A percentile compares a stretch with the other conserved stretches of the same genome.
phyloP scores from a whole-genome alignment of 1,140 invertebrate genomes.

The Pinna nobilis region DNA sequence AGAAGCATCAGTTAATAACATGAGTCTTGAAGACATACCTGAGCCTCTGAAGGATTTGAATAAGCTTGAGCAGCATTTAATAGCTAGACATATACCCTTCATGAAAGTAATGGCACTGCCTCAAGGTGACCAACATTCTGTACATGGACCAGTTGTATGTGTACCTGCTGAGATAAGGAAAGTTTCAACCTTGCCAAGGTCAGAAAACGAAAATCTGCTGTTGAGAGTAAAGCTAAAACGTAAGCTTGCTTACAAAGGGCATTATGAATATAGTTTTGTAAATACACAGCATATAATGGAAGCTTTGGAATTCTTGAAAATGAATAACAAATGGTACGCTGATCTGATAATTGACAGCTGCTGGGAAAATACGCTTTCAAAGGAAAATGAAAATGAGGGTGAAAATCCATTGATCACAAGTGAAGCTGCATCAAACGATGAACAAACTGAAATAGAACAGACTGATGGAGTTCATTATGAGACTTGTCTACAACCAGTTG shows the following conservation, averaged over 20 bases:
- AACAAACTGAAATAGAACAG: not conserved
- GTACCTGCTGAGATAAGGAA: constrained; percentile 11
- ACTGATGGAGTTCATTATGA: not conserved
- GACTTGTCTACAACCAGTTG: constrained; percentile 25
- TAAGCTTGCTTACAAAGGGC: constrained; percentile 21
- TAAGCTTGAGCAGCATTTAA: constrained; percentile 21
- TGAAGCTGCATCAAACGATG: not conserved
- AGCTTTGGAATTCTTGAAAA: not conserved
- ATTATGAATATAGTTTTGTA: constrained; percentile 28
- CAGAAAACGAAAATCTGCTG: constrained; percentile 5
- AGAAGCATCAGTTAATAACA: constrained; percentile 1
- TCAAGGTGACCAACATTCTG: constrained; percentile 9
- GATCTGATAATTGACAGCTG: not conserved
- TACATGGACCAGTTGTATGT: constrained; percentile 27
- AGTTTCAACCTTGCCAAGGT: constrained; percentile 1
- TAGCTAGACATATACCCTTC: constrained; percentile 6
- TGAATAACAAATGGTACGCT: constrained; percentile 1
- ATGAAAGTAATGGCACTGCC: constrained; percentile 24
- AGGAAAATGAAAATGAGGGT: not conserved
- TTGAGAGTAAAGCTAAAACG: constrained; percentile 16
- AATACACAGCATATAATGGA: constrained; percentile 2
- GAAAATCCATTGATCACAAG: not conserved
- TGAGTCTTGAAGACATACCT: constrained; percentile 20
- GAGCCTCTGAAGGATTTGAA: constrained; percentile 15
- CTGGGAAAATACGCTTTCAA: not conserved